Evolutionary conservation across 2,888 invertebrate species (phyloP).

Genomic region (Corbicula japonica): DNA sequence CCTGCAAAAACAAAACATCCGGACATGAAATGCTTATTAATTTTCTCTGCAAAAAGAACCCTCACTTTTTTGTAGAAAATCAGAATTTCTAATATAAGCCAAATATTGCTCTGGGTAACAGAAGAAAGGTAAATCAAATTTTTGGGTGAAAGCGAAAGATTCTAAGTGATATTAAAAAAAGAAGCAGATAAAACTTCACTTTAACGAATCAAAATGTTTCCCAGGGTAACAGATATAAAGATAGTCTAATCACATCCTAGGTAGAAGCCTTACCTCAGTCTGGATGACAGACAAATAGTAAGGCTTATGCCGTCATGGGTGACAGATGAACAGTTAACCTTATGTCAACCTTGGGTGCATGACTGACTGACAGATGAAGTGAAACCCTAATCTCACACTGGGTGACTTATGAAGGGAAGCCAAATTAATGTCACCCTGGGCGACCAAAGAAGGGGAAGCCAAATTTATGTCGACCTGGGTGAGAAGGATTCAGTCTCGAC

Average conservation of each 20-base stretch:
- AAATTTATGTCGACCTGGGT: background rate
- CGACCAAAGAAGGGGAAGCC: background rate
- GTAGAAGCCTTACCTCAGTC: no score
- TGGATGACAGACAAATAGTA: no score
- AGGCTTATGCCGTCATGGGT: no score
- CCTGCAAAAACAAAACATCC: slow-evolving; percentile 24
- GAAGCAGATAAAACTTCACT: no score
- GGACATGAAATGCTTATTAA: background rate
- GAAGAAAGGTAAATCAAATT: background rate
- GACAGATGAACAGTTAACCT: no score
- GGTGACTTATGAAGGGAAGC: background rate
- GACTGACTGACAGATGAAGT: no score
- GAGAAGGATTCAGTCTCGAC: no score
- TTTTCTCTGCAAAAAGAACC: background rate
- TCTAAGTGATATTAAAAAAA: background rate
- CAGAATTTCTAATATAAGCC: background rate
- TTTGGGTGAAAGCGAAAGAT: background rate
- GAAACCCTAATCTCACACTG: no score
- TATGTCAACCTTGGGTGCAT: no score
- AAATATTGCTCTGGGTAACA: background rate
- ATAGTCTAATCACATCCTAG: no score
- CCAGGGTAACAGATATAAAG: no score
- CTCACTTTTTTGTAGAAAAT: background rate
- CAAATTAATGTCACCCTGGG: background rate
- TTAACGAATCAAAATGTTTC: no score